Conservation (phyloP, 2,888 invertebrate genomes). For the Zonitis immaculata region DNA sequence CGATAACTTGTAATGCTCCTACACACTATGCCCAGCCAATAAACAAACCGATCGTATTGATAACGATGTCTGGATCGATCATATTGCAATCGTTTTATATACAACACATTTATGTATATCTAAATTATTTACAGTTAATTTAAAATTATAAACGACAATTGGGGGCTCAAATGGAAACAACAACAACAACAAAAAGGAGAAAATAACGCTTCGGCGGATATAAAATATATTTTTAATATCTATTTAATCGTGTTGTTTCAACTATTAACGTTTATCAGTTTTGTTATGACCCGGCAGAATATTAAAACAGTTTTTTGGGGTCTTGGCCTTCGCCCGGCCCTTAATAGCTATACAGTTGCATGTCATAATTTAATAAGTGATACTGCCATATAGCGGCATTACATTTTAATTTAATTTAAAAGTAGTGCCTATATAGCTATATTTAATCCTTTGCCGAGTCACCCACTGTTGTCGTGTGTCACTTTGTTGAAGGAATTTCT, state of each 20-base stretch:
- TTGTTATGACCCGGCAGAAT: constrained; percentile 16
- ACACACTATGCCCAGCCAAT: constrained; percentile 35
- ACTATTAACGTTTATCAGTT: constrained; percentile 6
- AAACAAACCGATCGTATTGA: constrained; percentile 33
- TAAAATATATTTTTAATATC: not conserved
- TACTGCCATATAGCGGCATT: constrained; percentile 40
- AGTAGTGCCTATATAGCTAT: constrained; percentile 37
- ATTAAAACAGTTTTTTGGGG: constrained; percentile 19
- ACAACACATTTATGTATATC: not conserved
- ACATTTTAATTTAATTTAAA: constrained; percentile 47
- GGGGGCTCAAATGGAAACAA: not conserved
- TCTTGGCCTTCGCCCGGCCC: constrained; percentile 25
- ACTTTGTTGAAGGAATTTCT: constrained; percentile 31
- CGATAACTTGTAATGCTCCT: constrained; percentile 45
- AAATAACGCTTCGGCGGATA: too few species aligned
- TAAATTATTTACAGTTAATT: not conserved
- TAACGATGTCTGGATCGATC: constrained; percentile 30
- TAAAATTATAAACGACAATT: not conserved
- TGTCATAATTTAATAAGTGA: constrained; percentile 46
- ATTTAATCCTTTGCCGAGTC: constrained; percentile 40
- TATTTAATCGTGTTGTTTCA: not conserved
- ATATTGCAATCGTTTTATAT: constrained; percentile 23
- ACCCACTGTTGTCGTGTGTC: constrained; percentile 40
- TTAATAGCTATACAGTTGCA: constrained; percentile 40
- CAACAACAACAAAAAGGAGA: too few species aligned